Evolutionary conservation across 2,113 vertebrate genomes (phyloP), one percentile per base, ranked within the genome.

Genomic region (Mesembrinibis cayennensis): DNA sequence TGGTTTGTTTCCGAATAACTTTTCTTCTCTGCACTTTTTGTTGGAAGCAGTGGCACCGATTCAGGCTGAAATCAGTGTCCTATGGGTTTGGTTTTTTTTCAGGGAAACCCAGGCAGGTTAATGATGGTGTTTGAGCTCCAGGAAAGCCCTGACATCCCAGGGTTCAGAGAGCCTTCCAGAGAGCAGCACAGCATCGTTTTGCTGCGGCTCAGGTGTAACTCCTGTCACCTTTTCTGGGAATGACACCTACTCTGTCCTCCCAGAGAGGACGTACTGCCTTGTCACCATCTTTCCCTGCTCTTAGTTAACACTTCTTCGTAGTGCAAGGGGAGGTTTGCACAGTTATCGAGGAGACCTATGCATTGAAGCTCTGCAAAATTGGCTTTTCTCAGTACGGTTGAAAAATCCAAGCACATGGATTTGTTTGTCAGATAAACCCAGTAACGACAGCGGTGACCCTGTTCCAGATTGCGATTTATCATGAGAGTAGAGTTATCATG

Each of bases 371-470:
- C 87, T 38, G n/a, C 34, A 78, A 23, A 76, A 78, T 6, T 56
- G 56, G 2, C 10, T 79, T 78, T 82, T 82, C 29, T 81, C 0
- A 0, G 6, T 34, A 20, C 0, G 1, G 13, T 23, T 5, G 3
- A 53, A 89, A 80, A 45, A 29, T 6, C 32, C 42, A 36, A 92
- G 29, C 10, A 13, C 2, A 0, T 26, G 55, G n/a, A 9, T 82
- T 77, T 56, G 17, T 73, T 72, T 63, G 16, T 59, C 25, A 26
- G 59, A 52, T 69, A 58, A 74, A 83, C 10, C 15, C 45, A 61
- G n/a, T 21, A 40, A 47, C 27, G 53, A 72, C 14, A 27, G 44
- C 16, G n/a, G 14, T 74, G 49, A 76, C 49, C 55, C n/a, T 62
- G 49, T 50, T 89, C 30, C 42, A 32, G 55, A 7, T 0, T 67